A percentile compares a stretch with the other conserved stretches of the same genome.
Evolutionary conservation across 2,113 vertebrate species (phyloP).

Genomic region (Gracilinanus agilis): DNA sequence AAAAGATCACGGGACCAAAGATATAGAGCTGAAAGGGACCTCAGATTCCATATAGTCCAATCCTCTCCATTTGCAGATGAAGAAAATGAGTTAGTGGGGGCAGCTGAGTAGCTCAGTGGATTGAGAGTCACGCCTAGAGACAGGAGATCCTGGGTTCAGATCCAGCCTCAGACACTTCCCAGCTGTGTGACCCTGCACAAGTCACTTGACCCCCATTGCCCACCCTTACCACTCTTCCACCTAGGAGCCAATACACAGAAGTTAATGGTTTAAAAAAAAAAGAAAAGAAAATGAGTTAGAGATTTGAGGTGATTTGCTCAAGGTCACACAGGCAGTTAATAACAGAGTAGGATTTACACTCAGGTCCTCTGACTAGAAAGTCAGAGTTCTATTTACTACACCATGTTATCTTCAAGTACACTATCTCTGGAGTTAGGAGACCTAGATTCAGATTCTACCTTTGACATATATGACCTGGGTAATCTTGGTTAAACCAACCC

Average conservation of each 20-base stretch:
- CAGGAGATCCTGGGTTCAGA: no score
- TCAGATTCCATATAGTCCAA: not conserved
- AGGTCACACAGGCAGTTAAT: not conserved
- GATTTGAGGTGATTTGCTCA: not conserved
- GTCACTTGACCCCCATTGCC: no score
- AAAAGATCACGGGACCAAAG: not conserved
- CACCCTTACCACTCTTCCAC: no score
- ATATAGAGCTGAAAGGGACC: not conserved
- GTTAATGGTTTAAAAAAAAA: no score
- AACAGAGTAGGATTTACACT: not conserved
- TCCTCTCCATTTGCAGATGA: not conserved
- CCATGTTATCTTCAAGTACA: not conserved
- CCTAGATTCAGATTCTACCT: not conserved
- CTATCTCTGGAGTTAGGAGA: not conserved
- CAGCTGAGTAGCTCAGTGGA: no score
- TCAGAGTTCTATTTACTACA: not conserved
- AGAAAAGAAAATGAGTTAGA: not conserved
- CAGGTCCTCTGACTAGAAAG: not conserved
- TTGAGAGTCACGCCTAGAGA: no score
- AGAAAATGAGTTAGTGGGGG: not conserved
- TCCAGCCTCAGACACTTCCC: no score
- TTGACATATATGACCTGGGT: not conserved
- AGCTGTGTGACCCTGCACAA: no score
- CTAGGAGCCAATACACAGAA: no score
- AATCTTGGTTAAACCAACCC: not conserved